phyloP scores from a whole-genome alignment of 92 coral and sea anemone species.

The Porites rus region DNA sequence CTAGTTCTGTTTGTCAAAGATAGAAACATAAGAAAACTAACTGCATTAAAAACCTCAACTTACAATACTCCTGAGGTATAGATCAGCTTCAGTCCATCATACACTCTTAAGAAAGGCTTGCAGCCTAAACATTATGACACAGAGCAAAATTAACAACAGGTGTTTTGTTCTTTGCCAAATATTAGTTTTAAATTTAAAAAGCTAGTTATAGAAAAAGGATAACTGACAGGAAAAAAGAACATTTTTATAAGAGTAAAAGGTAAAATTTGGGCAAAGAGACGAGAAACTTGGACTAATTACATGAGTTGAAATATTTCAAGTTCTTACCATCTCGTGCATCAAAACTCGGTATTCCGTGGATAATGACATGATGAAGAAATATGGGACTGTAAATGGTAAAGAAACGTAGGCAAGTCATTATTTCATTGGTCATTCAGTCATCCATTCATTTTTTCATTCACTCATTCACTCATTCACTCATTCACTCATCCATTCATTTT shows the following conservation, averaged over 20 bases:
- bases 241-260: no score
- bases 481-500: no score
- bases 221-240: no score
- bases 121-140: constrained; percentile 65
- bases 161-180: neutral
- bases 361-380: constrained; percentile 90
- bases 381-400: constrained; percentile 62
- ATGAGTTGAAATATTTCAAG: neutral
- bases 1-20: no score
- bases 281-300: no score
- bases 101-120: constrained; percentile 91
- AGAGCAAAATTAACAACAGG: neutral
- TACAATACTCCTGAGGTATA: constrained; percentile 96
- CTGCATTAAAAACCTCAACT: constrained; percentile 39
- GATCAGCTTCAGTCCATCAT: constrained; percentile 87
- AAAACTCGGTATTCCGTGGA: constrained; percentile 92
- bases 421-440: neutral
- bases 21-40: neutral
- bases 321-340: constrained; percentile 91
- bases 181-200: no score
- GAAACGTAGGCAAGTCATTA: neutral
- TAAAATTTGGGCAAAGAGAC: no score
- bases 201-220: no score
- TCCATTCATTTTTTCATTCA: no score
- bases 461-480: no score